phyloP scores from a whole-genome alignment of 1,140 invertebrate genomes.

The Aleiodes sp. region DNA sequence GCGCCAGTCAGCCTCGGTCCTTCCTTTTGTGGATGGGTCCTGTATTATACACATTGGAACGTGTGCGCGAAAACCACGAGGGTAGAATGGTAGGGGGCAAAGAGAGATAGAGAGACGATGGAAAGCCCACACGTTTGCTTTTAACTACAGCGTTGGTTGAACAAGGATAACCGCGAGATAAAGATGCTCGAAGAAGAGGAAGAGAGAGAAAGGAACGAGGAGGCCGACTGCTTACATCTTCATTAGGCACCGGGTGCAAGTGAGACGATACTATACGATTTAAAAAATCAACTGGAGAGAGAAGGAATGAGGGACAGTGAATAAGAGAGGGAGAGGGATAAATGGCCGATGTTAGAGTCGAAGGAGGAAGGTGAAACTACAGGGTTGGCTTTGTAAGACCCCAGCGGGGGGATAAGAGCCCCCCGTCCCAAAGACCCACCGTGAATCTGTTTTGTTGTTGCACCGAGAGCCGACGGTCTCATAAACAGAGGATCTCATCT shows the following conservation, averaged over 20 bases:
- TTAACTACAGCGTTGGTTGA: not conserved
- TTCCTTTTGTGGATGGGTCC: constrained; percentile 11
- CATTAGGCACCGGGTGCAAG: constrained; percentile 58
- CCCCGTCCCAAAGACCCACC: constrained; percentile 62
- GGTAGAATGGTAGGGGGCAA: not conserved
- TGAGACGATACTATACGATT: constrained; percentile 24
- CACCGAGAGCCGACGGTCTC: constrained; percentile 54
- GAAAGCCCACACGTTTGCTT: constrained; percentile 19
- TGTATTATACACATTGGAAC: constrained; percentile 7
- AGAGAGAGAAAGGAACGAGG: constrained; percentile 60
- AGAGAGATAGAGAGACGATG: constrained; percentile 11
- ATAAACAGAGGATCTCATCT: constrained; percentile 65
- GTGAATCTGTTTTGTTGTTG: constrained; percentile 66
- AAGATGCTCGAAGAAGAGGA: constrained; percentile 46
- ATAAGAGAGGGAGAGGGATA: constrained; percentile 32
- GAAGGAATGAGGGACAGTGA: constrained; percentile 37
- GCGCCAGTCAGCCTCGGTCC: constrained; percentile 15
- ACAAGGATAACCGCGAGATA: constrained; percentile 36
- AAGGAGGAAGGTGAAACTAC: constrained; percentile 38
- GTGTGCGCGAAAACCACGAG: not conserved
- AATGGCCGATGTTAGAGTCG: constrained; percentile 31
- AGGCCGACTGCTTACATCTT: constrained; percentile 65
- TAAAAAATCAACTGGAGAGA: constrained; percentile 13
- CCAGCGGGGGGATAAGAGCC: constrained; percentile 53
- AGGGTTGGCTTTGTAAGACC: constrained; percentile 47